Evolutionary conservation across 2,797 vertebrate species (phyloP).

Genomic region (Neolamprologus multifasciatus): DNA sequence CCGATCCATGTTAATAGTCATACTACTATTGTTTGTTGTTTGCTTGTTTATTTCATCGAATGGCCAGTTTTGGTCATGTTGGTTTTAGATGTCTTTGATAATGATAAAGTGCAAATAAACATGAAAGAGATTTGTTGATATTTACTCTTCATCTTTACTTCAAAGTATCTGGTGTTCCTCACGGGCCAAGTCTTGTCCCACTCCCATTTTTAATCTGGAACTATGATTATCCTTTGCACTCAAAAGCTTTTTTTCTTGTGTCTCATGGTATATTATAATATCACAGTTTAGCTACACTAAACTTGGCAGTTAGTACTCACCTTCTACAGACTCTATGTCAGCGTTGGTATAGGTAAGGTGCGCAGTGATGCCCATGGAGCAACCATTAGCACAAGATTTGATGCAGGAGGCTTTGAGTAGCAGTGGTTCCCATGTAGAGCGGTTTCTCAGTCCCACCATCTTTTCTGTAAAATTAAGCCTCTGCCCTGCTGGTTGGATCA

Average conservation of each 20-base stretch:
- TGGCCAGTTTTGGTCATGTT: background rate
- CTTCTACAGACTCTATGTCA: slow-evolving; percentile 83
- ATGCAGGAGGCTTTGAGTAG: slow-evolving; percentile 88
- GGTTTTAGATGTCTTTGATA: background rate
- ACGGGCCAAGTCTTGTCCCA: background rate
- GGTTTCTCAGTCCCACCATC: slow-evolving; percentile 91
- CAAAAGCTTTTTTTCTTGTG: background rate
- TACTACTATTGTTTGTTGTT: background rate
- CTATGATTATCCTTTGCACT: background rate
- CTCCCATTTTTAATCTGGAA: background rate
- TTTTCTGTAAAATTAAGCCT: slow-evolving; percentile 6
- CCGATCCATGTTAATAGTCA: accelerated
- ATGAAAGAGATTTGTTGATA: background rate
- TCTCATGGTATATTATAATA: background rate
- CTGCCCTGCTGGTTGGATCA: background rate
- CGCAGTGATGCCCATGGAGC: slow-evolving; percentile 84
- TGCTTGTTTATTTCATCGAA: background rate
- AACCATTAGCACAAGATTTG: slow-evolving; percentile 90
- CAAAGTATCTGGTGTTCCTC: background rate
- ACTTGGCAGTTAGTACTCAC: slow-evolving; percentile 61
- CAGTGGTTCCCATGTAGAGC: slow-evolving; percentile 86
- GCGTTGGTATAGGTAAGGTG: slow-evolving; percentile 88
- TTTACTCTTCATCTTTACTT: background rate
- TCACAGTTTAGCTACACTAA: background rate
- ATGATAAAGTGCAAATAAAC: background rate